A percentile compares a stretch with the other conserved stretches of the same genome.
These are phyloP conservation scores for Coturnix japonica DNA, from an alignment of 2,113 vertebrate species.

Conservation along the genomic window DNA sequence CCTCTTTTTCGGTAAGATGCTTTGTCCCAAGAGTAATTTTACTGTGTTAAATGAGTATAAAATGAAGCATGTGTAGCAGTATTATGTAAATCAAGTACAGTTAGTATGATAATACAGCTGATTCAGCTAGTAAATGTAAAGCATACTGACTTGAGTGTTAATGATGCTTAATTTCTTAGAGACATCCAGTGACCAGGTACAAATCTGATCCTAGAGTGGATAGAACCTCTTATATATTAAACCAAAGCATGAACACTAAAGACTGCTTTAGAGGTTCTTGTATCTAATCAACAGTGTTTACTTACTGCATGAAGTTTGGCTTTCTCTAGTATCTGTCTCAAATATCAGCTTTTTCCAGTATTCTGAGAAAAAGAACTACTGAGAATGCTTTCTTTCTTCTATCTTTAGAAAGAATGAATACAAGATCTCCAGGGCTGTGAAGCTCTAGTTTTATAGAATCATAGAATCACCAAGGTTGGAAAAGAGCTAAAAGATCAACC, in stretches of 20 bases:
- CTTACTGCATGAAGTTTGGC: background rate
- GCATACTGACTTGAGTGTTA: background rate
- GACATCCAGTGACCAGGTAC: background rate
- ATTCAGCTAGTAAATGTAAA: background rate
- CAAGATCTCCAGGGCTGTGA: background rate
- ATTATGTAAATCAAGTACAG: background rate
- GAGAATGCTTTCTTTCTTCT: background rate
- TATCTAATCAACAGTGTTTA: background rate
- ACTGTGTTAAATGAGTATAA: background rate
- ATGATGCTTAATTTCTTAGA: background rate
- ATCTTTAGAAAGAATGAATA: background rate
- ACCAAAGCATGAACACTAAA: background rate
- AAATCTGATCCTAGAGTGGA: background rate
- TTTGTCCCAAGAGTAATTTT: background rate
- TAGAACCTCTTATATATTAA: background rate
- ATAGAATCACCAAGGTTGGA: too few relatives aligned
- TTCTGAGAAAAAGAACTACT: background rate
- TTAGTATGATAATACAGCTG: background rate
- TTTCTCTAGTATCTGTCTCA: background rate
- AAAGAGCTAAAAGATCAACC: too few relatives aligned
- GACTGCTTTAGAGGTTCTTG: background rate
- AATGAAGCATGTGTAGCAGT: background rate
- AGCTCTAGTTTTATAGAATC: background rate
- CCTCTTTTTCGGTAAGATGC: background rate
- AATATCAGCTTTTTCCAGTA: background rate